Evolutionary conservation across 2,888 invertebrate species (phyloP).

Genomic region (Megamerina dolium): DNA sequence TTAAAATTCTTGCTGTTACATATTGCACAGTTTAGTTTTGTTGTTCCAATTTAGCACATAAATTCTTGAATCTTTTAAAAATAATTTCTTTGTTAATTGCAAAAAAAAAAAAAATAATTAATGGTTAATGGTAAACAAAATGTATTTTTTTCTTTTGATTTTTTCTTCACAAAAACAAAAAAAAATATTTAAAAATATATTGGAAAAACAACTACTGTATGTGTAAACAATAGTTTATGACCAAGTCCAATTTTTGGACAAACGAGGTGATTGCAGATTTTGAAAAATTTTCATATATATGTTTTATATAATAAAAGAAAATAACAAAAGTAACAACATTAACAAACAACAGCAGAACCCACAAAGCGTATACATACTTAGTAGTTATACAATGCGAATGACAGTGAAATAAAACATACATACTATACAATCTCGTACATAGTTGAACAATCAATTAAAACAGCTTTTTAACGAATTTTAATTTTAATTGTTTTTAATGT

Average conservation of each 20-base stretch:
- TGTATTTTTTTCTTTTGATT: constrained; percentile 18
- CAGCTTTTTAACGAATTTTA: too few relatives aligned
- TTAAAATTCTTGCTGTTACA: too few relatives aligned
- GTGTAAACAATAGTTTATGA: constrained; percentile 42
- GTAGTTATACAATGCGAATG: too few relatives aligned
- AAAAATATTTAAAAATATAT: constrained; percentile 22
- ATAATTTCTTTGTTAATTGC: constrained; percentile 1
- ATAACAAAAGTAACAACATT: too few relatives aligned
- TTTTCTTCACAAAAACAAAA: constrained; percentile 26
- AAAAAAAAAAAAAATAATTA: constrained; percentile 8
- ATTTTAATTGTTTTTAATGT: too few relatives aligned
- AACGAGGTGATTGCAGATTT: constrained; percentile 45
- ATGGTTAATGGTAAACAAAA: constrained; percentile 10
- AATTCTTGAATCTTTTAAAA: constrained; percentile 5
- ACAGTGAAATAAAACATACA: too few relatives aligned
- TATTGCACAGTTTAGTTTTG: neutral
- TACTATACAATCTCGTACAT: too few relatives aligned
- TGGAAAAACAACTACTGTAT: constrained; percentile 36
- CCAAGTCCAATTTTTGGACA: constrained; percentile 50
- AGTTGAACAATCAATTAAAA: too few relatives aligned
- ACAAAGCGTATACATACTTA: too few relatives aligned
- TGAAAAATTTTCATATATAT: too few relatives aligned
- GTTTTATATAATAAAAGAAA: too few relatives aligned
- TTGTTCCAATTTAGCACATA: constrained; percentile 1
- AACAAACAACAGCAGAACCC: too few relatives aligned